Conservation (phyloP, 2,797 vertebrate species). For the Malacoctenus gilli region DNA sequence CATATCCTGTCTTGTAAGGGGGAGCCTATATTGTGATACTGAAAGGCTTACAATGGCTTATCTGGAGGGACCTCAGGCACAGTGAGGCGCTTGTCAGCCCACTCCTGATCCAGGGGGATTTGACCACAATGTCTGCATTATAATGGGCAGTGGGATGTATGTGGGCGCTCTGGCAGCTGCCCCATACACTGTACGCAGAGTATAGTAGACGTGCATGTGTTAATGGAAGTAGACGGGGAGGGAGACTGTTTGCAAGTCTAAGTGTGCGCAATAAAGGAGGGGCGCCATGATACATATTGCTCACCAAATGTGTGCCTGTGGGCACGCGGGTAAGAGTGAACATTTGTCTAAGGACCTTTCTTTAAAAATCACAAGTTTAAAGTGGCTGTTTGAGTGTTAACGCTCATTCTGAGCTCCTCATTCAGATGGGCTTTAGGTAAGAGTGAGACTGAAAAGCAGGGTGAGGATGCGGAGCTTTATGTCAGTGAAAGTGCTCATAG, state of each 20-base stretch:
- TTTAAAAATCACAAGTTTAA: neutral
- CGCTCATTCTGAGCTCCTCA: neutral
- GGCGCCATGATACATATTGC: slow-evolving; percentile 33
- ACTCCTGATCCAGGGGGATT: slow-evolving; percentile 65
- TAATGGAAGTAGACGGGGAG: slow-evolving; percentile 15
- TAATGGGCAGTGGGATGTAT: slow-evolving; percentile 64
- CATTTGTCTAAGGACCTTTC: slow-evolving; percentile 1
- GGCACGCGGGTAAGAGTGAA: slow-evolving; percentile 8
- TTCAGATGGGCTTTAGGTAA: neutral
- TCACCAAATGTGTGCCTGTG: slow-evolving; percentile 21
- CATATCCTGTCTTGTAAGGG: slow-evolving; percentile 72
- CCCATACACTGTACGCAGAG: slow-evolving; percentile 61
- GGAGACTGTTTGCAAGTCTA: slow-evolving; percentile 46
- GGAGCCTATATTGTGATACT: slow-evolving; percentile 70
- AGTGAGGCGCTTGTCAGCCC: slow-evolving; percentile 74
- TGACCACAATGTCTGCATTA: slow-evolving; percentile 74
- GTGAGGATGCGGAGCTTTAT: neutral
- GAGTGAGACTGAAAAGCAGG: neutral
- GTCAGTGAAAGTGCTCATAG: neutral
- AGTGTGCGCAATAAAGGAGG: slow-evolving; percentile 47
- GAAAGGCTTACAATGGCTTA: slow-evolving; percentile 80
- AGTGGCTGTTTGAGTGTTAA: neutral
- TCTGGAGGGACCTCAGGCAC: slow-evolving; percentile 69
- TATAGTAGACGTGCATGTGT: slow-evolving; percentile 35
- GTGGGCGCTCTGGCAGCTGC: slow-evolving; percentile 65